A percentile compares a stretch with the other conserved stretches of the same genome.
phyloP scores from a whole-genome alignment of 2,888 invertebrate species.

The Gibbula magus region DNA sequence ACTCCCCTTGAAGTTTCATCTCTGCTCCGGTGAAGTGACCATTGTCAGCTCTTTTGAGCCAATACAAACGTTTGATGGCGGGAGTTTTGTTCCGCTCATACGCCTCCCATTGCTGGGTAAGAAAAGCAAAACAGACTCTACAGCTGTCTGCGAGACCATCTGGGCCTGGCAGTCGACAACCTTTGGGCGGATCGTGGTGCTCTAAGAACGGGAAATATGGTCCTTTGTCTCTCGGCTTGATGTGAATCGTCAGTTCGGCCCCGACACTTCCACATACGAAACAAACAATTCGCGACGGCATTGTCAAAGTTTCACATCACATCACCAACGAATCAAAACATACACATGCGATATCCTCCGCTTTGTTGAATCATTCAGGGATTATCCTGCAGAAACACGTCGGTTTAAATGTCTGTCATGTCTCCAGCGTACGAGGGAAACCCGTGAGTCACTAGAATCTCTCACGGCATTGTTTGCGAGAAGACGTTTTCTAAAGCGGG shows the following conservation, averaged over 20 bases:
- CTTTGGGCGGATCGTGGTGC: constrained; percentile 89
- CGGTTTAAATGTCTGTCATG: constrained; percentile 14
- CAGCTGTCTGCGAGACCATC: constrained; percentile 83
- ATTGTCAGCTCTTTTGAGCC: constrained; percentile 93
- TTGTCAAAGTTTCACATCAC: constrained; percentile 32
- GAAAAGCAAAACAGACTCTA: constrained; percentile 88
- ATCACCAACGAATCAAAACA: constrained; percentile 2
- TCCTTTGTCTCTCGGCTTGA: constrained; percentile 62
- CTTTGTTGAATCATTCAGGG: not conserved
- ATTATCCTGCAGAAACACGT: not conserved
- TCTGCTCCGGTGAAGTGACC: constrained; percentile 83
- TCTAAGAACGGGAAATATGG: constrained; percentile 94
- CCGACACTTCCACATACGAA: constrained; percentile 74
- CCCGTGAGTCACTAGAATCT: constrained; percentile 19
- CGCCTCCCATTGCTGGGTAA: constrained; percentile 93
- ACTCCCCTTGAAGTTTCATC: constrained; percentile 92
- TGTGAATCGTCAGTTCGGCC: constrained; percentile 58
- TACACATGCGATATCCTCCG: not conserved
- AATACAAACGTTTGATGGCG: constrained; percentile 90
- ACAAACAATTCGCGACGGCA: constrained; percentile 67
- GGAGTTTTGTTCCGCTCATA: constrained; percentile 91
- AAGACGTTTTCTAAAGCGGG: constrained; percentile 9
- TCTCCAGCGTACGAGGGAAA: constrained; percentile 11
- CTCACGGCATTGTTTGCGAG: constrained; percentile 22
- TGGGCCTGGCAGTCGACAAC: constrained; percentile 76